These are phyloP conservation scores for Frankliniella fusca DNA, from an alignment of 2,888 invertebrate genomes.

Conservation along the genomic window DNA sequence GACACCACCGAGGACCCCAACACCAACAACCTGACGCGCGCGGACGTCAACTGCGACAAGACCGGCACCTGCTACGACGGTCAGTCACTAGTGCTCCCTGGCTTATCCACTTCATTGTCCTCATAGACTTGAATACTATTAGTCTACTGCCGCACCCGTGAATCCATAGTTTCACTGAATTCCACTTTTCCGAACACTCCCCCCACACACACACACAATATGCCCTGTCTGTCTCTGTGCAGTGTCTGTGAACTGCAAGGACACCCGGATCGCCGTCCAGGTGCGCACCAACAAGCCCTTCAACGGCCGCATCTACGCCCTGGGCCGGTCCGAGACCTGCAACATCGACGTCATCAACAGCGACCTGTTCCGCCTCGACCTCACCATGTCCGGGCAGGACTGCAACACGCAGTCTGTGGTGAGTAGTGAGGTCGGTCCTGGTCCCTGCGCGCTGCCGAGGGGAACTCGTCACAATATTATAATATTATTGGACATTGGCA, in stretches of 20 bases:
- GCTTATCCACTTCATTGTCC: slow-evolving; percentile 20
- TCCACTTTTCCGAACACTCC: no score
- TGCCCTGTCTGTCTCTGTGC: slow-evolving; percentile 42
- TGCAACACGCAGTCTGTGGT: slow-evolving; percentile 95
- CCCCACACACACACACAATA: no score
- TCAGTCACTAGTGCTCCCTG: slow-evolving; percentile 47
- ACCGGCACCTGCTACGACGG: slow-evolving; percentile 94
- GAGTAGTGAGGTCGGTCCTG: slow-evolving; percentile 49
- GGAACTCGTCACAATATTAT: no score
- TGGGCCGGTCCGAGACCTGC: slow-evolving; percentile 90
- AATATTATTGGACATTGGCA: no score
- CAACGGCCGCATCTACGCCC: slow-evolving; percentile 89
- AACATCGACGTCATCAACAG: slow-evolving; percentile 91
- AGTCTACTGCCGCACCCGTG: background rate
- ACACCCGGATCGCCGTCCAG: slow-evolving; percentile 87
- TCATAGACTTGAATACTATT: no score
- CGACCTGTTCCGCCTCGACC: slow-evolving; percentile 84
- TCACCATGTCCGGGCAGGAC: slow-evolving; percentile 90
- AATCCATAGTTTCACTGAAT: no score
- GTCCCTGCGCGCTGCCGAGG: background rate
- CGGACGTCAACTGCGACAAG: slow-evolving; percentile 85
- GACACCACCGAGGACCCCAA: slow-evolving; percentile 72
- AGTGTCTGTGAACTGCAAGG: slow-evolving; percentile 93
- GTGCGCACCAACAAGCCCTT: slow-evolving; percentile 91
- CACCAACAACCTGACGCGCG: slow-evolving; percentile 68